Evolutionary conservation across 1,140 invertebrate genomes (phyloP), one percentile per base, ranked within the genome.

Genomic region (Pararge aegeria): DNA sequence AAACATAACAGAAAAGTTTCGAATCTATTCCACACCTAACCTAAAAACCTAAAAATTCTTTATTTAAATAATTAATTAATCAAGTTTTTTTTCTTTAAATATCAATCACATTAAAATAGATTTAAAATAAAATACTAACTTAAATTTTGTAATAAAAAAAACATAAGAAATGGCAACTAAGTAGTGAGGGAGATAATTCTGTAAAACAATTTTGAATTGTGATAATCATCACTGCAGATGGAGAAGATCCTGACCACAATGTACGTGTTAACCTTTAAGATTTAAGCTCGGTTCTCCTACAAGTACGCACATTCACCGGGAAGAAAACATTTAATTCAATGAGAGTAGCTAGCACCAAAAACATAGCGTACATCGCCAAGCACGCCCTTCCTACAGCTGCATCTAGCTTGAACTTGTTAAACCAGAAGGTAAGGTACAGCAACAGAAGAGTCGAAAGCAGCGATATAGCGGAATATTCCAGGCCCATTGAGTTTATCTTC

Each of bases 291-390:
- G 59, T 75, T 74, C 86, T 76, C 75, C 71, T 83, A 73, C 96
- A 97, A 54, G 95, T 96, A 62, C 95, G 95, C 65, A 96, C 90
- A 90, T 97, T 97, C 61, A 97, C 95, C 71, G 91, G 93, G 90
- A 97, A 97, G 93, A 97, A 97, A 58, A 96, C 95, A 90, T 97
- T 97, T 59, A 97, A 92, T 90, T 97, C 96, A 67, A 97, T 96
- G 42, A 97, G 92, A 53, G 94, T 95, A 40, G 96, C 95, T 54
- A 97, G 91, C 51, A 97, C 93, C 46, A 97, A 91, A 73, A 97
- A 97, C 52, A 94, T 92, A 49, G 93, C 93, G 83, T 97, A 97
- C 93, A 97, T 96, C 52, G 94, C 91, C 55, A 97, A 90, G 76
- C 96, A 96, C 55, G 95, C 93, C 30, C 94, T 91, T 48, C 96